phyloP scores from a whole-genome alignment of 2,113 vertebrate genomes.

The Anthoscopus minutus region DNA sequence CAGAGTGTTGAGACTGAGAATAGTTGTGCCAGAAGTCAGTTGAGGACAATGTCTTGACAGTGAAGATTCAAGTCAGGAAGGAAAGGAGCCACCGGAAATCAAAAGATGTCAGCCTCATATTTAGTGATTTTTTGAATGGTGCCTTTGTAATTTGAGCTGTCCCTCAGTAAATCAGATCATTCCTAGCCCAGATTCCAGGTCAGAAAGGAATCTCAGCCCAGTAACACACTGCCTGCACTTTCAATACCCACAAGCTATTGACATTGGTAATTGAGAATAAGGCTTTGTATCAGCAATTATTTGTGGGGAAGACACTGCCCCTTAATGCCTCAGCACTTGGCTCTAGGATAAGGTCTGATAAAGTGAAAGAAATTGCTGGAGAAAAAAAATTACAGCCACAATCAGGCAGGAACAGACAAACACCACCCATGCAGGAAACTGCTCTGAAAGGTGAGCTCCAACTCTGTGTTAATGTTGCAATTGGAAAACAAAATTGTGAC shows the following conservation, averaged over 20 bases:
- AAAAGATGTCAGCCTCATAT: background rate
- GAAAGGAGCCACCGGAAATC: background rate
- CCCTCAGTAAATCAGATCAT: background rate
- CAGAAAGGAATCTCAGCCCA: background rate
- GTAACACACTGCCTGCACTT: background rate
- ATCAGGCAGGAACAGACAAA: background rate
- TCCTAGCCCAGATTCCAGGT: background rate
- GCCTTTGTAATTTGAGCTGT: background rate
- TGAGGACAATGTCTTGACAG: background rate
- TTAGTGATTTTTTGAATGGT: background rate
- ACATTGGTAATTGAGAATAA: background rate
- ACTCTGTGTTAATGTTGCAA: background rate
- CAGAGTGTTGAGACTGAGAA: background rate
- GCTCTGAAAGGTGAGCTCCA: background rate
- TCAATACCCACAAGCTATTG: background rate
- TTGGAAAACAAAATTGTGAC: background rate
- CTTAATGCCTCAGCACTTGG: background rate
- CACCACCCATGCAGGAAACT: background rate
- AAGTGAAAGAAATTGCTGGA: background rate
- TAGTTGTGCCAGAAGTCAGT: background rate
- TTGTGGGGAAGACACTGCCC: background rate
- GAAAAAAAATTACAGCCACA: background rate
- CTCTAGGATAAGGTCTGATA: background rate
- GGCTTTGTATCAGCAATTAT: background rate
- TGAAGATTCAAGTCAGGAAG: background rate